Conservation (phyloP, 2,888 invertebrate species). For the Drosophila melanosoma region DNA sequence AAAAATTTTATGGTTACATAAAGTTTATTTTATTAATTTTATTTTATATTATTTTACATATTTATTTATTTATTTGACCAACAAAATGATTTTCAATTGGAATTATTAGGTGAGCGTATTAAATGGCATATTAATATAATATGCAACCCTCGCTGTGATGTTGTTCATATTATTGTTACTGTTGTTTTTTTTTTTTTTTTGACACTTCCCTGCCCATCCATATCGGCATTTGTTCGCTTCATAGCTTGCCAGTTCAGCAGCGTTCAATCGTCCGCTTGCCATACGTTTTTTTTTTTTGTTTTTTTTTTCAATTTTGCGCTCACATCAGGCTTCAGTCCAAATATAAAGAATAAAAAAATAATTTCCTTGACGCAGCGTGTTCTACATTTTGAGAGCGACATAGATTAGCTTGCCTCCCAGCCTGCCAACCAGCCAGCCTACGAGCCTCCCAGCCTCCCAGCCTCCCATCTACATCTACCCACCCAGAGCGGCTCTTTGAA, state of each 20-base stretch:
- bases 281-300: constrained; percentile 10
- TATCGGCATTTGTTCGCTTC: constrained; percentile 24
- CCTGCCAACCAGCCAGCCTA: background rate
- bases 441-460: constrained; percentile 1
- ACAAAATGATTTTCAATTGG: background rate
- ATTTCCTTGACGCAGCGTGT: constrained; percentile 67
- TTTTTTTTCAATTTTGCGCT: constrained; percentile 12
- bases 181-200: constrained; percentile 45
- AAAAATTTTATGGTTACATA: too few species aligned
- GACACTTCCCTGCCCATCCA: constrained; percentile 27
- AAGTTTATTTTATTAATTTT: too few species aligned
- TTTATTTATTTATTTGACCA: background rate
- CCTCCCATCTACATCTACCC: background rate
- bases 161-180: constrained; percentile 49
- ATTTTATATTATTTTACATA: too few species aligned
- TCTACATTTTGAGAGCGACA: constrained; percentile 50
- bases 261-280: constrained; percentile 22
- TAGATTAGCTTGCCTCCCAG: constrained; percentile 47
- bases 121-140: background rate
- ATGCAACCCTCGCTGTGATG: constrained; percentile 20
- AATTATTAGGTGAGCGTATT: background rate
- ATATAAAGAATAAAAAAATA: constrained; percentile 2
- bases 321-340: constrained; percentile 31
- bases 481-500: background rate
- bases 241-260: constrained; percentile 20